These are phyloP conservation scores for Pseudotriccus pelzelni DNA, from an alignment of 2,797 vertebrate species.

Conservation along the genomic window DNA sequence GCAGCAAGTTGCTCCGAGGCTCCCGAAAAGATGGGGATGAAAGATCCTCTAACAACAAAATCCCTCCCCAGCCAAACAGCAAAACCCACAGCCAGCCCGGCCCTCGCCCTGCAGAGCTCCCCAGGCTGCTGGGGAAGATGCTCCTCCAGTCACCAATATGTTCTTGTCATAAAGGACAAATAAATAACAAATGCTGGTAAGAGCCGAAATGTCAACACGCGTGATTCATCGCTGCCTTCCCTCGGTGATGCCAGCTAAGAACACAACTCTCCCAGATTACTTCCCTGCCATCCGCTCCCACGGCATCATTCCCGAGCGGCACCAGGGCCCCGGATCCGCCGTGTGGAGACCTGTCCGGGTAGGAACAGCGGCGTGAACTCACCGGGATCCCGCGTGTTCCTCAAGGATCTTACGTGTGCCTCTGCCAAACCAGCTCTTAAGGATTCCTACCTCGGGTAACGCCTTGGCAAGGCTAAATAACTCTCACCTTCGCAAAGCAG, in stretches of 20 bases:
- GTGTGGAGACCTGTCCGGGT: background rate
- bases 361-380: constrained; percentile 22
- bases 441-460: background rate
- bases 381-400: background rate
- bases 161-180: constrained; percentile 16
- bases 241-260: background rate
- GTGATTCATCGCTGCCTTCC: constrained; percentile 13
- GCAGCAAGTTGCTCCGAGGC: background rate
- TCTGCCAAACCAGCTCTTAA: background rate
- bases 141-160: background rate
- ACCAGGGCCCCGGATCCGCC: background rate
- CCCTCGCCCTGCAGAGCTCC: background rate
- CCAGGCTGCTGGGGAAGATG: background rate
- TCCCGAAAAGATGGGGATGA: accelerated
- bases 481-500: background rate
- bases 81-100: background rate
- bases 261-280: constrained; percentile 7
- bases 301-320: background rate
- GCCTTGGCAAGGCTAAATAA: background rate
- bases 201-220: constrained; percentile 33
- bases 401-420: background rate
- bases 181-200: constrained; percentile 3
- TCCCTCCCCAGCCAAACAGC: background rate
- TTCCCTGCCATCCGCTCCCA: constrained; percentile 6
- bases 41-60: background rate